These are phyloP conservation scores for Malurus melanocephalus DNA, from an alignment of 2,113 vertebrate genomes.

Conservation along the genomic window DNA sequence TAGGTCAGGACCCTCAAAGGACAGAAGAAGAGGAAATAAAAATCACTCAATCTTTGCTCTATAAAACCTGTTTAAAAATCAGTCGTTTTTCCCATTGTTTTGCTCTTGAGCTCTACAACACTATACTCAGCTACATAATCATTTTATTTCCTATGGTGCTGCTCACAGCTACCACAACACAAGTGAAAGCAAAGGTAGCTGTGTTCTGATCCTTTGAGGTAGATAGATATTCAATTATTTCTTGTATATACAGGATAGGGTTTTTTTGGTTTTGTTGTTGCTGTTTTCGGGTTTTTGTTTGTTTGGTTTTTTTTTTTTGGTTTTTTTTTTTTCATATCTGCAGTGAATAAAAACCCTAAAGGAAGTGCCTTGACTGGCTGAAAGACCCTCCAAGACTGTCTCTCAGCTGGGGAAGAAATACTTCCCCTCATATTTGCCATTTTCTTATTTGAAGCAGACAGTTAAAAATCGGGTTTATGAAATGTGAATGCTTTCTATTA, in stretches of 20 bases:
- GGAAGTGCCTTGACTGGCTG: not conserved
- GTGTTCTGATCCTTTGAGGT: not conserved
- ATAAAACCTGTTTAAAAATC: not conserved
- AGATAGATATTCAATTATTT: not conserved
- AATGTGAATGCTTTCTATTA: not conserved
- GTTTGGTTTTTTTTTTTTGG: not conserved
- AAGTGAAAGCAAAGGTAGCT: not conserved
- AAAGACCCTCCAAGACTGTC: not conserved
- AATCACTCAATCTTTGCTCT: not conserved
- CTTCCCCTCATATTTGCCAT: not conserved
- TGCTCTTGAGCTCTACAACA: not conserved
- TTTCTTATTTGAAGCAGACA: not conserved
- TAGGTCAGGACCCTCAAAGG: not conserved
- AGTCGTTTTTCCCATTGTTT: not conserved
- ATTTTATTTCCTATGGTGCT: not conserved
- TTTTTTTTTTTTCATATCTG: not conserved
- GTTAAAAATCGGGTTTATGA: not conserved
- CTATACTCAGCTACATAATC: not conserved
- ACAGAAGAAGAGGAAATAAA: not conserved
- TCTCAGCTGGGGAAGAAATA: not conserved
- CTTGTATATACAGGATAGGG: not conserved
- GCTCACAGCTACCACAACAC: not conserved
- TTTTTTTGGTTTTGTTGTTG: not conserved
- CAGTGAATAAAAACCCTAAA: not conserved
- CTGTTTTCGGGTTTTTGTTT: too few relatives aligned